Conservation (phyloP, 2,113 vertebrate genomes). For the Notothenia rossii region DNA sequence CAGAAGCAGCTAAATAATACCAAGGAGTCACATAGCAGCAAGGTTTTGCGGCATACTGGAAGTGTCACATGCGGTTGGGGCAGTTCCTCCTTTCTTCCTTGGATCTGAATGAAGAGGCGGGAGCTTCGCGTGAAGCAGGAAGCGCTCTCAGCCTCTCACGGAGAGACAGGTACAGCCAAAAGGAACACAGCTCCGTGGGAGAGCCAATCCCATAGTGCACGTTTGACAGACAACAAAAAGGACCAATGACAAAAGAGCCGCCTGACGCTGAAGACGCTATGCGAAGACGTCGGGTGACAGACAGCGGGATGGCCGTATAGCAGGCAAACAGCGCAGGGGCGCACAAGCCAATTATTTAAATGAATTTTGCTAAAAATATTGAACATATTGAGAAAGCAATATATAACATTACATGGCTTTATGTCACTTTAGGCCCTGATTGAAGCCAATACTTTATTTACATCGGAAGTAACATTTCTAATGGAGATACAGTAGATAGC, state of each 20-base stretch:
- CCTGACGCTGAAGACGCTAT: constrained; percentile 11
- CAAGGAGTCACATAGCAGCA: constrained; percentile 74
- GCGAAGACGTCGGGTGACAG: constrained; percentile 23
- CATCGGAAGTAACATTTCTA: background rate
- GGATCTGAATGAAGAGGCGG: constrained; percentile 64
- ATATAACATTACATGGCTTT: background rate
- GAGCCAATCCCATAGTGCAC: constrained; percentile 59
- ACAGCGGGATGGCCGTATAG: constrained; percentile 40
- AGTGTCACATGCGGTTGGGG: constrained; percentile 69
- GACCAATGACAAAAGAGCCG: constrained; percentile 54
- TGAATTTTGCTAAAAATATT: constrained; percentile 28
- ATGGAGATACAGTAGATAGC: background rate
- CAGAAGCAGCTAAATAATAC: constrained; percentile 37
- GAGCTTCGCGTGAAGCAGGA: constrained; percentile 73
- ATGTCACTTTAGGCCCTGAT: background rate
- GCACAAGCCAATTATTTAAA: constrained; percentile 56
- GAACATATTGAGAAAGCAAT: background rate
- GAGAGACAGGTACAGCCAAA: constrained; percentile 87
- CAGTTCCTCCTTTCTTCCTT: constrained; percentile 67
- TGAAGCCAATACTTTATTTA: background rate
- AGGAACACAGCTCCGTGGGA: constrained; percentile 4
- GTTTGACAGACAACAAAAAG: background rate
- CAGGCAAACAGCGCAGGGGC: background rate
- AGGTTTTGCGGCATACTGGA: constrained; percentile 61
- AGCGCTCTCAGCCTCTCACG: constrained; percentile 86